Conservation (phyloP, 2,113 vertebrate genomes). For the Nasalis larvatus region DNA sequence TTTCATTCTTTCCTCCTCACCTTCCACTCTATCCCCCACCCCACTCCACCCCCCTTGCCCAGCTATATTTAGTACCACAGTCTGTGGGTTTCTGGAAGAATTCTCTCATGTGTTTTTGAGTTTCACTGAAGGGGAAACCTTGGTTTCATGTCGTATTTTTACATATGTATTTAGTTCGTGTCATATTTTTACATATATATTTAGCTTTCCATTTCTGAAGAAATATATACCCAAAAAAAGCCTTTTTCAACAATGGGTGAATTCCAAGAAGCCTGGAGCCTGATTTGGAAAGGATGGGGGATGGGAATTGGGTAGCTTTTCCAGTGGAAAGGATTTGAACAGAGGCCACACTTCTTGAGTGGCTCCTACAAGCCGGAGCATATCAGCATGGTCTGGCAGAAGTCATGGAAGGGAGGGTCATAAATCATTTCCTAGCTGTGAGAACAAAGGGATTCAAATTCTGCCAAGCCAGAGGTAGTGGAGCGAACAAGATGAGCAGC, state of each 20-base stretch:
- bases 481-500: not conserved
- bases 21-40: not conserved
- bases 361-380: fast-evolving
- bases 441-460: not conserved
- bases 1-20: not conserved
- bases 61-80: conserved; percentile 51
- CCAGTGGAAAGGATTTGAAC: not conserved
- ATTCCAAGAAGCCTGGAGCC: not conserved
- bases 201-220: conserved; percentile 57
- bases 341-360: not conserved
- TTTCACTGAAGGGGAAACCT: conserved; percentile 18
- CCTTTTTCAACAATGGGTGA: not conserved
- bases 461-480: not conserved
- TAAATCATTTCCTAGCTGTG: conserved; percentile 13
- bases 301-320: not conserved
- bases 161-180: conserved; percentile 23
- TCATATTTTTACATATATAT: not conserved
- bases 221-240: not conserved
- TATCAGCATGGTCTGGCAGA: fast-evolving
- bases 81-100: conserved; percentile 44
- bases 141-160: not conserved
- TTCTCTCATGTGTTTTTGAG: conserved; percentile 20
- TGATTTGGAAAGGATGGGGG: not conserved
- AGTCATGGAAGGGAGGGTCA: not conserved
- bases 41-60: not conserved